These are phyloP conservation scores for Myotis yumanensis DNA, from an alignment of 2,113 vertebrate species.

Conservation along the genomic window DNA sequence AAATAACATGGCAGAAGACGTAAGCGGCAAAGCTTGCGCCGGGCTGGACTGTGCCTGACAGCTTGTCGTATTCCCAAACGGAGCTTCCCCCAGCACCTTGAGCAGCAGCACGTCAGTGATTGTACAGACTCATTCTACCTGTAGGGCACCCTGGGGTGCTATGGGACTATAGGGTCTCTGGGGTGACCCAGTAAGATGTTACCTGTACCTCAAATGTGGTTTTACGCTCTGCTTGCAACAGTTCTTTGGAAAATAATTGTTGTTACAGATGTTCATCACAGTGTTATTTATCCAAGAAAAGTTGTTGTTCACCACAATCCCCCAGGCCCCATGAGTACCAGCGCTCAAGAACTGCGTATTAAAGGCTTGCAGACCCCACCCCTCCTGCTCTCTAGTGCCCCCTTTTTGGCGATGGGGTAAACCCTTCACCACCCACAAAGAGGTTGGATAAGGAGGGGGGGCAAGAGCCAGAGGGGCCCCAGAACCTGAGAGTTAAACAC, in stretches of 20 bases:
- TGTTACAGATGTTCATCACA: background rate
- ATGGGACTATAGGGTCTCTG: background rate
- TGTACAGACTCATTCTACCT: background rate
- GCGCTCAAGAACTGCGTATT: background rate
- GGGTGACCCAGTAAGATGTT: background rate
- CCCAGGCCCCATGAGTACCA: background rate
- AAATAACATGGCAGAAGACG: background rate
- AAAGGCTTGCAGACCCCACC: background rate
- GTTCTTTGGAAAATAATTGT: background rate
- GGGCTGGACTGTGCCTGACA: background rate
- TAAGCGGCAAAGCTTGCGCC: background rate
- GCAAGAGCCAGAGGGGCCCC: background rate
- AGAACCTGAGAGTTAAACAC: background rate
- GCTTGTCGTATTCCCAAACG: too few species aligned
- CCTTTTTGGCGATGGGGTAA: background rate
- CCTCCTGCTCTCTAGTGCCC: background rate
- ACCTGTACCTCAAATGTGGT: background rate
- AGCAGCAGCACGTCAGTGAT: background rate
- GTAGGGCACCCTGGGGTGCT: background rate
- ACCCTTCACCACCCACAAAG: background rate
- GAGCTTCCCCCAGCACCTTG: background rate
- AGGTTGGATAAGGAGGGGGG: background rate
- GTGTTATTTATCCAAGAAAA: background rate
- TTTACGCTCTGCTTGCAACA: background rate
- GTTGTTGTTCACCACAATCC: background rate